phyloP scores from a whole-genome alignment of 2,888 invertebrate genomes.

The Cerastis leucographa region DNA sequence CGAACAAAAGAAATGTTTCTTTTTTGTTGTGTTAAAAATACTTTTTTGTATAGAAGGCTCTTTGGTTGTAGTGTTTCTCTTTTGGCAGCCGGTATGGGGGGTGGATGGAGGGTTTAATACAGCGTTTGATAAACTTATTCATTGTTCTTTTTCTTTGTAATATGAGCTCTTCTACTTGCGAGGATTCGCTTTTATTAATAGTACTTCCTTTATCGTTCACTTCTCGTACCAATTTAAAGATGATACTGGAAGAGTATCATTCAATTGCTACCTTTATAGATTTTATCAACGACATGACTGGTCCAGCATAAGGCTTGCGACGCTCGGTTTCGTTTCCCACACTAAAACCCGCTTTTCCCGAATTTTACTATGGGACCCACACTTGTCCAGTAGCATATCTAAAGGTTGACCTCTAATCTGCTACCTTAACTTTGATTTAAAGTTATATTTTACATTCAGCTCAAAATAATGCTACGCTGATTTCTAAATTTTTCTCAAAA shows the following conservation, averaged over 20 bases:
- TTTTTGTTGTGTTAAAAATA: conserved; percentile 36
- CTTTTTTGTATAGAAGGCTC: conserved; percentile 21
- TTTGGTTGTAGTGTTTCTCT: conserved; percentile 24
- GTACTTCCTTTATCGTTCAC: conserved; percentile 4
- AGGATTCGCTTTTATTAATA: conserved; percentile 6
- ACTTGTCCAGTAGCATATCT: no score
- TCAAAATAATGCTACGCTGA: neutral
- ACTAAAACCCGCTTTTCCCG: no score
- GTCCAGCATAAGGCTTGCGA: no score
- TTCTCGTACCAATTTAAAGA: neutral
- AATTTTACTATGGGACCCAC: no score
- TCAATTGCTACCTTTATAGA: neutral
- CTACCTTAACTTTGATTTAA: neutral
- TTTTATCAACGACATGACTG: neutral
- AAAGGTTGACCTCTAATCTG: neutral
- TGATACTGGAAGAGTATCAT: neutral
- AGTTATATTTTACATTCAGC: neutral
- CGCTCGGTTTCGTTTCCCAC: no score
- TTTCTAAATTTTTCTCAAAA: neutral
- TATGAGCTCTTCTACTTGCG: neutral
- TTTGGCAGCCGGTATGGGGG: conserved; percentile 23
- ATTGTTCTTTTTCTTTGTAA: conserved; percentile 23
- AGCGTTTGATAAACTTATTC: conserved; percentile 32
- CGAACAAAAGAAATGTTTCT: conserved; percentile 42
- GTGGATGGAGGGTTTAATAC: neutral